Conservation (phyloP, 2,888 invertebrate species). For the Drymonia ruficornis region DNA sequence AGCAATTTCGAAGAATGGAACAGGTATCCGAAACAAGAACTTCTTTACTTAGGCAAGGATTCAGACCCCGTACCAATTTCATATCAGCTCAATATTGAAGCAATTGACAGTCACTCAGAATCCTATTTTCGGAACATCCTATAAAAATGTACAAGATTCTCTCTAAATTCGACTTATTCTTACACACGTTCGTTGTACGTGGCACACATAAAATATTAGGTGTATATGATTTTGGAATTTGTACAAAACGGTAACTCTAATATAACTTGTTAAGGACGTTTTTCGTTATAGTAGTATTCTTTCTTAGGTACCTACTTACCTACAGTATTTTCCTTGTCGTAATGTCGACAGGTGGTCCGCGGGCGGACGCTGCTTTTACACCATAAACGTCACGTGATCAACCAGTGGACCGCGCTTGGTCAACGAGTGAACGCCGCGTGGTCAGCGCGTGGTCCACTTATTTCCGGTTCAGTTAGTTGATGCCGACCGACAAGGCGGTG, state of each 20-base stretch:
- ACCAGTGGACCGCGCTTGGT: no score
- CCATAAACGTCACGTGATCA: no score
- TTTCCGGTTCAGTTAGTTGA: no score
- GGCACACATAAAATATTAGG: conserved; percentile 6
- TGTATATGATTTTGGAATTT: conserved; percentile 10
- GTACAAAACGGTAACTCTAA: not conserved
- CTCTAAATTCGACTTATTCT: conserved; percentile 13
- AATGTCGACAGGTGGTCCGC: no score
- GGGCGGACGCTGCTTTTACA: no score
- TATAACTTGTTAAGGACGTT: not conserved
- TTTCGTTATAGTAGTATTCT: no score
- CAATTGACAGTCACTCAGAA: conserved; percentile 30
- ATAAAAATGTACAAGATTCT: conserved; percentile 11
- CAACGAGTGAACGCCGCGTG: no score
- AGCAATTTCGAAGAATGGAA: conserved; percentile 44
- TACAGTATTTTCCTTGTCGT: no score
- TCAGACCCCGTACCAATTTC: conserved; percentile 18
- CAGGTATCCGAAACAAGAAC: conserved; percentile 44
- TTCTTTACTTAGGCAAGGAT: conserved; percentile 38
- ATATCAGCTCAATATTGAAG: conserved; percentile 25
- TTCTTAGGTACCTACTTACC: no score
- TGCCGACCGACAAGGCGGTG: no score
- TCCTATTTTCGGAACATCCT: conserved; percentile 15
- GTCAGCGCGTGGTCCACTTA: no score
- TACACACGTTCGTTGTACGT: conserved; percentile 4